Percentiles rank a stretch among this genome's conserved stretches.
Evolutionary conservation across 2,888 invertebrate species (phyloP).

Genomic region (Nipponacmea schrenckii): DNA sequence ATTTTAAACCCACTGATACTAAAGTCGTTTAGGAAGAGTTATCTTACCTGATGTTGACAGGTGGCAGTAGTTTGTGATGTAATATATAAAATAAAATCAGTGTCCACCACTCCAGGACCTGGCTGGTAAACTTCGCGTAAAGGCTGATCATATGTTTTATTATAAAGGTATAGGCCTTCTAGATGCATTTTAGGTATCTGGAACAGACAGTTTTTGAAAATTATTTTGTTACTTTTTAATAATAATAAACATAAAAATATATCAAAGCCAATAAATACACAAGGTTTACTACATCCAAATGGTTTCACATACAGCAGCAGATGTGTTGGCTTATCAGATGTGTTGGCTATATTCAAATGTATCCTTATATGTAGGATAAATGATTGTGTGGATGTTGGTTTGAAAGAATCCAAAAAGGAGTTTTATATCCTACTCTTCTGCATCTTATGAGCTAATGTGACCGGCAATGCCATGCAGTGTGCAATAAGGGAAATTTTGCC

Average conservation of each 20-base stretch:
- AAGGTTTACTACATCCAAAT: not conserved
- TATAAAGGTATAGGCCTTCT: conserved; percentile 56
- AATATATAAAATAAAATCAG: conserved; percentile 63
- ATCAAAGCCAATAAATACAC: not conserved
- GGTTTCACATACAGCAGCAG: too few relatives aligned
- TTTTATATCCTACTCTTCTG: too few relatives aligned
- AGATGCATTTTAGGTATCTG: conserved; percentile 63
- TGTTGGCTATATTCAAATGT: too few relatives aligned
- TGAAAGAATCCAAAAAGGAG: too few relatives aligned
- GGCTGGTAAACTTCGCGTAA: conserved; percentile 34
- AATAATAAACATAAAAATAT: not conserved
- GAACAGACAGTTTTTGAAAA: conserved; percentile 8
- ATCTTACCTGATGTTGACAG: conserved; percentile 26
- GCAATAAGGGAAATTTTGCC: too few relatives aligned
- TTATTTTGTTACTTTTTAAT: not conserved
- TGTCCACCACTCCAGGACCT: conserved; percentile 54
- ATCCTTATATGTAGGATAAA: too few relatives aligned
- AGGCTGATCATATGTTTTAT: conserved; percentile 43
- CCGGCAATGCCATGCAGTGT: too few relatives aligned
- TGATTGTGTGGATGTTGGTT: too few relatives aligned
- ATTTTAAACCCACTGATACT: not conserved
- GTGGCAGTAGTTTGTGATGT: conserved; percentile 40
- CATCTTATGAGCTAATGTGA: too few relatives aligned
- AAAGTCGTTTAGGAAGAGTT: not conserved
- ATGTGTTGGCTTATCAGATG: too few relatives aligned